Evolutionary conservation across 2,113 vertebrate species (phyloP).

Genomic region (Gallinago media): DNA sequence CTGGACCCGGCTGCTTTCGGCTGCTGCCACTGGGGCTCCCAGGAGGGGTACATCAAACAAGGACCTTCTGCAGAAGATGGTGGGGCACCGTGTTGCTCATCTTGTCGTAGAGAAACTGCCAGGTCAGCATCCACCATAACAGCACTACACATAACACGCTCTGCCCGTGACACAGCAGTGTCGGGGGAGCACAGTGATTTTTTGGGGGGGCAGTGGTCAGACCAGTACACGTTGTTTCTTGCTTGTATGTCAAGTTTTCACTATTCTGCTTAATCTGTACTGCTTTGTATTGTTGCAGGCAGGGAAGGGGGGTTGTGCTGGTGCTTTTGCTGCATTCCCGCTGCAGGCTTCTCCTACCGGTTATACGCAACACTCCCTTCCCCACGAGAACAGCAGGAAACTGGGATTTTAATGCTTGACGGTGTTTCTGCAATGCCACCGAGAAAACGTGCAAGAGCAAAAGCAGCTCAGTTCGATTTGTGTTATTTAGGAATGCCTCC

Average conservation of each 20-base stretch:
- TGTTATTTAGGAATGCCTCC: neutral
- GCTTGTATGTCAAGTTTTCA: neutral
- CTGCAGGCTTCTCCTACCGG: neutral
- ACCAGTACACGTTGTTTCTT: neutral
- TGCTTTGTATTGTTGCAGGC: neutral
- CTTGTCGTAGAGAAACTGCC: neutral
- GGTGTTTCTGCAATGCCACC: neutral
- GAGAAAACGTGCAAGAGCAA: neutral
- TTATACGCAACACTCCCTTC: neutral
- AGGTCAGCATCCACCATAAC: neutral
- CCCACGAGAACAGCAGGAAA: neutral
- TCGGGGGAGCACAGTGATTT: accelerated
- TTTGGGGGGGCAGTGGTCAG: neutral
- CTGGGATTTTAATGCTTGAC: neutral
- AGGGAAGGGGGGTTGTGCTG: neutral
- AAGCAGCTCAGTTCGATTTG: neutral
- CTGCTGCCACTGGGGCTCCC: neutral
- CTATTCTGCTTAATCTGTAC: neutral
- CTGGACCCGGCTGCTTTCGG: accelerated
- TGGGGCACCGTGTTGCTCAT: neutral
- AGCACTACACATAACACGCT: neutral
- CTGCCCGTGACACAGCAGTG: accelerated
- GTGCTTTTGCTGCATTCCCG: conserved; percentile 37
- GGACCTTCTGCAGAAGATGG: neutral
- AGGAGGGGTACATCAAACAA: neutral